Evolutionary conservation across 2,888 invertebrate genomes (phyloP).

Genomic region (Acleris literana): DNA sequence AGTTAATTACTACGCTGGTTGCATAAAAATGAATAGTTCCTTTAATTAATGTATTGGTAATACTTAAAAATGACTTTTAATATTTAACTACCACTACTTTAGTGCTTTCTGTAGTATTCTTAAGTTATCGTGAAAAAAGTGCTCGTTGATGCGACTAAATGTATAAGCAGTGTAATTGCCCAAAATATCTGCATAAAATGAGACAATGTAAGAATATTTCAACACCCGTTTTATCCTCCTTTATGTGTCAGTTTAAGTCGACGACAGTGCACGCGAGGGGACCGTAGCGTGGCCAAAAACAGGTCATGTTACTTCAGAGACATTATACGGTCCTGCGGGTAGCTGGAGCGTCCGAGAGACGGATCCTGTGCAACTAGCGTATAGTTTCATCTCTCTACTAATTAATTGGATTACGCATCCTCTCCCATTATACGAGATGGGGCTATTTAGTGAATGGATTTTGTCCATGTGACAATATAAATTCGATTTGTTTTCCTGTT

Average conservation of each 20-base stretch:
- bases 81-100: no score
- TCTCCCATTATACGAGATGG: conserved; percentile 70
- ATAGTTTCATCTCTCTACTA: conserved; percentile 67
- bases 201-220: not conserved
- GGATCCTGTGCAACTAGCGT: conserved; percentile 57
- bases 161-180: no score
- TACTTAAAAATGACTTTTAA: no score
- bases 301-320: conserved; percentile 35
- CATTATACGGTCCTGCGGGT: conserved; percentile 27
- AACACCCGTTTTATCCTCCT: not conserved
- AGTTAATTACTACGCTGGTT: not conserved
- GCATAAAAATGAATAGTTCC: not conserved
- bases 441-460: conserved; percentile 73
- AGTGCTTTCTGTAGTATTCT: no score
- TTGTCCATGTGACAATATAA: conserved; percentile 64
- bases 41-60: no score
- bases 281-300: conserved; percentile 23
- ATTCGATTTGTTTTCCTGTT: conserved; percentile 61
- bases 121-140: no score
- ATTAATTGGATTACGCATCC: conserved; percentile 75
- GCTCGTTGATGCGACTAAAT: no score
- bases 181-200: no score
- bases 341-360: conserved; percentile 25
- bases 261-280: conserved; percentile 25
- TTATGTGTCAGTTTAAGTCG: conserved; percentile 14